phyloP scores from a whole-genome alignment of 1,140 invertebrate genomes.

The Hyles vespertilio region DNA sequence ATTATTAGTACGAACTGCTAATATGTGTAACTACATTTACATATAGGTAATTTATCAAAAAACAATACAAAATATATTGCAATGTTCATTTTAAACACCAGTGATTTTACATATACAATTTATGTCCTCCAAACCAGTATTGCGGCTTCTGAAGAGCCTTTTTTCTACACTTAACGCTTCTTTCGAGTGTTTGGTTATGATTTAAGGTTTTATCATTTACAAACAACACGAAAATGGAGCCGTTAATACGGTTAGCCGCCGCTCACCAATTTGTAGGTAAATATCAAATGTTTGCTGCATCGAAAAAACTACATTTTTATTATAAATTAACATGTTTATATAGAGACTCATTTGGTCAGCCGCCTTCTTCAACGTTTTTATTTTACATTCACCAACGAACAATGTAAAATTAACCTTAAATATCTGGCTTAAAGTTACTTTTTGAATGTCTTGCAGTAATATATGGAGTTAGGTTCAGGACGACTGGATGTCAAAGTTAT shows the following conservation, averaged over 20 bases:
- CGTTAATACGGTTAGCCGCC: conserved; percentile 40
- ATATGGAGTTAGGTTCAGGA: conserved; percentile 38
- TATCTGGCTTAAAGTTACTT: no score
- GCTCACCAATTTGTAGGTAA: conserved; percentile 59
- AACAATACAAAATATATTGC: no score
- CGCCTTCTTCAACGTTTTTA: conserved; percentile 51
- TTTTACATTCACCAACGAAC: conserved; percentile 20
- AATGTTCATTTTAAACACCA: no score
- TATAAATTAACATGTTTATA: conserved; percentile 72
- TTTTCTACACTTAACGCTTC: no score
- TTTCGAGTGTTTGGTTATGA: not conserved
- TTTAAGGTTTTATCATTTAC: conserved; percentile 23
- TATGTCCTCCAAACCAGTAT: no score
- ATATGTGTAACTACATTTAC: no score
- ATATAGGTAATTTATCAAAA: no score
- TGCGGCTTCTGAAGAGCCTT: no score
- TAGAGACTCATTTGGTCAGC: conserved; percentile 64
- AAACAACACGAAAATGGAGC: conserved; percentile 31
- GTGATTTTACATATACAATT: no score
- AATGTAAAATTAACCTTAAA: conserved; percentile 23
- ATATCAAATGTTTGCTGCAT: conserved; percentile 39
- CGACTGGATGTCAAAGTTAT: conserved; percentile 74
- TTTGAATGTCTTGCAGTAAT: no score
- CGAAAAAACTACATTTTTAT: conserved; percentile 58
- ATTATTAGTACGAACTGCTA: no score